phyloP scores from a whole-genome alignment of 2,888 invertebrate species.

The Parnassius mnemosyne region DNA sequence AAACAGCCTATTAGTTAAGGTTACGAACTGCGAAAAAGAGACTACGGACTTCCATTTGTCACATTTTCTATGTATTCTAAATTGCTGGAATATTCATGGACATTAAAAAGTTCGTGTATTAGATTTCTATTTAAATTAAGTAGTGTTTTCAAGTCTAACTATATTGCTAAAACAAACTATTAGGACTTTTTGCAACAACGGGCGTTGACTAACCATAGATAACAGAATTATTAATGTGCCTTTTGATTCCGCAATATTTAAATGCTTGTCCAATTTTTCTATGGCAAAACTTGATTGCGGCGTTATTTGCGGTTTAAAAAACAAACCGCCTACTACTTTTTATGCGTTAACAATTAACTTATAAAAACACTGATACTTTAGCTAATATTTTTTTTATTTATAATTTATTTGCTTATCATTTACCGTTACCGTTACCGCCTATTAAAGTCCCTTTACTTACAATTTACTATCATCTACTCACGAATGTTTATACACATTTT shows the following conservation, averaged over 20 bases:
- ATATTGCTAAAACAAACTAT: conserved; percentile 13
- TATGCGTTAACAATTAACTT: too few species aligned
- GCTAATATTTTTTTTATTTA: too few species aligned
- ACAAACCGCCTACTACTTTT: conserved; percentile 8
- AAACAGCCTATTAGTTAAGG: too few species aligned
- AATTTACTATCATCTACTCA: not conserved
- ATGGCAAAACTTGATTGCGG: conserved; percentile 21
- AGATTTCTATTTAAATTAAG: not conserved
- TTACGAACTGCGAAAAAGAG: too few species aligned
- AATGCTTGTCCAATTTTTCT: conserved; percentile 20
- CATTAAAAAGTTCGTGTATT: conserved; percentile 1
- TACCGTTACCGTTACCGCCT: too few species aligned
- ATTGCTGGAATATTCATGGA: not conserved
- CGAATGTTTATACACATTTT: too few species aligned
- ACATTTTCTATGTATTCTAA: not conserved
- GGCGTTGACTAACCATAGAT: conserved; percentile 13
- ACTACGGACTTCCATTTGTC: not conserved
- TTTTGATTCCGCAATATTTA: conserved; percentile 12
- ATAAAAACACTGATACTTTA: too few species aligned
- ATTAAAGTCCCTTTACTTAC: too few species aligned
- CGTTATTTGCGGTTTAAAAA: conserved; percentile 6
- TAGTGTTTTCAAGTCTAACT: conserved; percentile 2
- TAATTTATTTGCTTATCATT: too few species aligned
- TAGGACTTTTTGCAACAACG: conserved; percentile 13
- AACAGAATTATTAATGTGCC: conserved; percentile 13